Conservation (phyloP, 2,113 vertebrate species). For the Thamnophis sirtalis region DNA sequence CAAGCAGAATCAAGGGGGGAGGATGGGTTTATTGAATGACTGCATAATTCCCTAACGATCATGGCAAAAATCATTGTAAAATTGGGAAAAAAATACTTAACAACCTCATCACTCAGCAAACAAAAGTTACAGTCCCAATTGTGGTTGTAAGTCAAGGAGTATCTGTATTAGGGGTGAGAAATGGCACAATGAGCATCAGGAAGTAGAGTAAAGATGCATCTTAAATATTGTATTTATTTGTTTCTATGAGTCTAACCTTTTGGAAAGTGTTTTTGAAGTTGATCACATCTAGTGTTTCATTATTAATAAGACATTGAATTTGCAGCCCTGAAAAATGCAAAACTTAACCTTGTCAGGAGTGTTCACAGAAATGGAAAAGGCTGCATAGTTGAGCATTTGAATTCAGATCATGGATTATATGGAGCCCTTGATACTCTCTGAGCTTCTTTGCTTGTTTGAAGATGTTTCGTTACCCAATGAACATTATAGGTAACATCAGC, state of each 20-base stretch:
- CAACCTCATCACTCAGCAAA: background rate
- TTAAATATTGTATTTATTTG: background rate
- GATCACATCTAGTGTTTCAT: background rate
- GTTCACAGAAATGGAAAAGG: conserved; percentile 20
- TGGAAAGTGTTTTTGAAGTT: background rate
- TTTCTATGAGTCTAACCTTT: background rate
- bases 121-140: background rate
- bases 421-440: background rate
- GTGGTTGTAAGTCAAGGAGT: background rate
- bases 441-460: background rate
- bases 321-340: conserved; percentile 1
- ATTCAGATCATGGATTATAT: background rate
- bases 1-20: background rate
- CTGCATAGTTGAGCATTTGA: conserved; percentile 19
- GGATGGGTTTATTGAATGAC: background rate
- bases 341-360: conserved; percentile 8
- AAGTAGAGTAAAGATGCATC: background rate
- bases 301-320: conserved; percentile 7
- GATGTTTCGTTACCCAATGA: background rate
- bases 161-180: background rate
- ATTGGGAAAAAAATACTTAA: background rate
- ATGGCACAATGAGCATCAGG: too few species aligned
- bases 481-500: background rate
- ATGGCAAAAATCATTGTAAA: background rate
- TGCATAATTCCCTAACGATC: background rate